phyloP scores from a whole-genome alignment of 1,140 invertebrate species.

The Prorops nasuta region DNA sequence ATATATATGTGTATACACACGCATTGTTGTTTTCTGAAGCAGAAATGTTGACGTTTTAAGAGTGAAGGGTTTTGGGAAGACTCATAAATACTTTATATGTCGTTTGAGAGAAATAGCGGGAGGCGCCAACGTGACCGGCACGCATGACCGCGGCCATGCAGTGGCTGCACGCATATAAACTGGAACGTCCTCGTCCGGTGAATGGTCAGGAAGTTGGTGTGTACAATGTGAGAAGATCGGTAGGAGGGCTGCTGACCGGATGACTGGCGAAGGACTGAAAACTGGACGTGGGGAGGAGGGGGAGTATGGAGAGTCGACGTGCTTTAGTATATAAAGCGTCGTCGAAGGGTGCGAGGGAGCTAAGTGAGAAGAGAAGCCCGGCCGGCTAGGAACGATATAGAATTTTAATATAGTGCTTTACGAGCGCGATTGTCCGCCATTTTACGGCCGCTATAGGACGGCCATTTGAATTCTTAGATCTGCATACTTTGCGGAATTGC shows the following conservation, averaged over 20 bases:
- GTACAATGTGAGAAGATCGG: slow-evolving; percentile 29
- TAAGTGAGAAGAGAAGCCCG: too few relatives aligned
- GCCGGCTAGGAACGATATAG: slow-evolving; percentile 42
- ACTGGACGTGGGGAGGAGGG: slow-evolving; percentile 4
- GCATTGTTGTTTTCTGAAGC: too few relatives aligned
- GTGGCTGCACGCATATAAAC: slow-evolving; percentile 12
- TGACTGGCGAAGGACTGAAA: slow-evolving; percentile 2
- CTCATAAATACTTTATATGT: background rate
- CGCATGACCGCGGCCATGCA: background rate
- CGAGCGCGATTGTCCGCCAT: slow-evolving; percentile 57
- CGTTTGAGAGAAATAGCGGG: background rate
- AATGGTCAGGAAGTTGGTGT: slow-evolving; percentile 9
- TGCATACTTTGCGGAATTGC: slow-evolving; percentile 57
- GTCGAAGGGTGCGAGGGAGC: too few relatives aligned
- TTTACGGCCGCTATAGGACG: slow-evolving; percentile 50
- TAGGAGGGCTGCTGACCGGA: too few relatives aligned
- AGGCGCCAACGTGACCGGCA: background rate
- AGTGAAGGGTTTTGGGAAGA: background rate
- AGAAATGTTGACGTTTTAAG: too few relatives aligned
- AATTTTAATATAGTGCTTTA: slow-evolving; percentile 60
- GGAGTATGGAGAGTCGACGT: background rate
- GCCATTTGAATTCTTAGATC: slow-evolving; percentile 59
- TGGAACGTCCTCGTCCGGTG: slow-evolving; percentile 11
- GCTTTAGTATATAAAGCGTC: too few relatives aligned
- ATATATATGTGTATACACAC: too few relatives aligned